phyloP scores from a whole-genome alignment of 2,888 invertebrate species.

The Bellardia bayeri region DNA sequence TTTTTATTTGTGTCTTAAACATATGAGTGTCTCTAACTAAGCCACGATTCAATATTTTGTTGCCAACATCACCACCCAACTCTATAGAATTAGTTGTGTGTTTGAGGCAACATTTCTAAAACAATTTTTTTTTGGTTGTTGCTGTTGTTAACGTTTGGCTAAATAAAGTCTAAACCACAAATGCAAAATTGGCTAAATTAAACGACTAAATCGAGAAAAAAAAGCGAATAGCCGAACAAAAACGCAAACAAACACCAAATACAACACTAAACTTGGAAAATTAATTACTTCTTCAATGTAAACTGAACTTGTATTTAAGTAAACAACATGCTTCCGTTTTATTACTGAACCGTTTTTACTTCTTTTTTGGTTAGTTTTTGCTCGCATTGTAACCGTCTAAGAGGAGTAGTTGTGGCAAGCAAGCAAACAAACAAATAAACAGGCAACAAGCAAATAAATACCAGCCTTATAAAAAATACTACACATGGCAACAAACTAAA shows the following conservation, averaged over 20 bases:
- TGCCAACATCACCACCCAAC: constrained; percentile 23
- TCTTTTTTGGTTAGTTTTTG: not conserved
- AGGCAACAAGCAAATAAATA: not conserved
- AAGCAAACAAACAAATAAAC: not conserved
- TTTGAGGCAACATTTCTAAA: constrained; percentile 24
- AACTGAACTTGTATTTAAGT: constrained; percentile 66
- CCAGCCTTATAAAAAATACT: constrained; percentile 15
- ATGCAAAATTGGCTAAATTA: constrained; percentile 36
- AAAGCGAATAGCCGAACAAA: not conserved
- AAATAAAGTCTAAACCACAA: constrained; percentile 43
- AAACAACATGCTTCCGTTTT: constrained; percentile 72
- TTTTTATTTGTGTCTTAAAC: not conserved
- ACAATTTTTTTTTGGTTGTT: not conserved
- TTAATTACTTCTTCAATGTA: constrained; percentile 71
- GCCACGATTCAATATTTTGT: constrained; percentile 40
- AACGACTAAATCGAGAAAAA: constrained; percentile 38
- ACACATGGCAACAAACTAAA: constrained; percentile 63
- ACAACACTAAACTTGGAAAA: constrained; percentile 55
- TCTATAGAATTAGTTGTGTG: not conserved
- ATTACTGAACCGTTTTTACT: constrained; percentile 39
- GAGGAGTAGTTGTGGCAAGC: not conserved
- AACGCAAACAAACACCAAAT: constrained; percentile 17
- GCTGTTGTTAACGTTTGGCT: not conserved
- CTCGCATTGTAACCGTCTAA: not conserved
- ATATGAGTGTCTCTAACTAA: not conserved